phyloP scores from a whole-genome alignment of 53 echinoderm and acorn worm genomes.

The Zoroaster sp. region DNA sequence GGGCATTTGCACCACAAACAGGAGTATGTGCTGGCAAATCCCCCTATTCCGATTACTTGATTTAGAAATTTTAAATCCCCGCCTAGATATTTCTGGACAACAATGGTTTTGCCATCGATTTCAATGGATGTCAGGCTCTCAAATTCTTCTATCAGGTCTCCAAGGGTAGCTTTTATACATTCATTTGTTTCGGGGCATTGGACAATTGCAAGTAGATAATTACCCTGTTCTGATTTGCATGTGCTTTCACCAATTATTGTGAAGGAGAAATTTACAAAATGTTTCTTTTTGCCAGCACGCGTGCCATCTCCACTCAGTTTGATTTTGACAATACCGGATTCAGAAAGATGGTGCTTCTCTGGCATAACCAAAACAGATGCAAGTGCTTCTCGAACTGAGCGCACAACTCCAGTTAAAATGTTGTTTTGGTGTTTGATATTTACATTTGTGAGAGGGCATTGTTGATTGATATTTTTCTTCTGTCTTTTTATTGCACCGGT shows the following conservation, averaged over 20 bases:
- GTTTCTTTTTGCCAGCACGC: conserved; percentile 37
- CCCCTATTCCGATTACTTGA: conserved; percentile 55
- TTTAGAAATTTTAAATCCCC: conserved; percentile 67
- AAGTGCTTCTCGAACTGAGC: conserved; percentile 40
- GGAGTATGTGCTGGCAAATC: conserved; percentile 51
- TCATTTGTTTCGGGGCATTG: conserved; percentile 51
- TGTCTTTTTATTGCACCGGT: not conserved
- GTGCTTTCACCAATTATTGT: conserved; percentile 56
- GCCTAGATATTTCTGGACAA: conserved; percentile 63
- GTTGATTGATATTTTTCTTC: conserved; percentile 1
- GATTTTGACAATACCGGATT: conserved; percentile 27
- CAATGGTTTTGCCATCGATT: conserved; percentile 29
- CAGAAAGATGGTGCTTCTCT: conserved; percentile 33
- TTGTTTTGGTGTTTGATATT: not conserved
- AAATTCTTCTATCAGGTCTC: conserved; percentile 57
- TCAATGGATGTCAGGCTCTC: conserved; percentile 36
- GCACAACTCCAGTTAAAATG: conserved; percentile 38
- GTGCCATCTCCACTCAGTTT: conserved; percentile 67
- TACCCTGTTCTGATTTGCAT: conserved; percentile 65
- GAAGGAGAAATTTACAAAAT: conserved; percentile 60
- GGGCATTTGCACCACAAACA: conserved; percentile 63
- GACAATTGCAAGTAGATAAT: conserved; percentile 61
- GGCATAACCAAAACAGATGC: conserved; percentile 16
- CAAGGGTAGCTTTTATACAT: conserved; percentile 38
- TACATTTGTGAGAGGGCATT: conserved; percentile 26